Evolutionary conservation across 2,888 invertebrate species (phyloP), one percentile per base, ranked within the genome.

Genomic region (Zaprionus bogoriensis): DNA sequence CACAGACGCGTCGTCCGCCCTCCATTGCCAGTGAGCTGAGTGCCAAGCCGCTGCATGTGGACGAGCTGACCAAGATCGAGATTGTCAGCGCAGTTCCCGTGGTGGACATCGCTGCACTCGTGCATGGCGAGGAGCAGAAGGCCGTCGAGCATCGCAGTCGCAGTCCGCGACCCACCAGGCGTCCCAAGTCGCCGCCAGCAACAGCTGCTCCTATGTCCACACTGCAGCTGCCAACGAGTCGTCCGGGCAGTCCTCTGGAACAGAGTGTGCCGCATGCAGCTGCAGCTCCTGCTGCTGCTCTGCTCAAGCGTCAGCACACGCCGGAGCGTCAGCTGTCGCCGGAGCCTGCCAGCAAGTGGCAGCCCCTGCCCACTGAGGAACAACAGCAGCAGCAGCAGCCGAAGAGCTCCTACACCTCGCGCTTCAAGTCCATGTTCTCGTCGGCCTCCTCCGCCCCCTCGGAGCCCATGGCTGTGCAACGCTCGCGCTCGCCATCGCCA

Each of bases 351-450:
- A 79, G 77, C 10, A 77, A 85, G 19, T 67, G 79, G 60, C 83
- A 76, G 20, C 57, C 70, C 1, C 38, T 25, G 20, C 10, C 36
- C 14, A 50, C 39, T 12, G 42, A 74, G 27, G 27, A n/a, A n/a
- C n/a, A n/a, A n/a, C 27, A 27, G 10, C 10, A 27, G 10, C 27
- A 10, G 3, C 27, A 10, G 25, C 25, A 9, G 27, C 27, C 27
- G 3, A 27, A 10, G 27, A 68, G 79, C 51, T 74, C 90, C 5
- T 90, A 90, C 42, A 63, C 89, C 7, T 77, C 89, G 7, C 79
- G 88, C 1, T 77, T 90, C 9, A 90, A 89, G 70, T 88, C 88
- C 0, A 89, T 90, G 77, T 90, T 90, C 28, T 74, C 75, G 1
- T 66, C 77, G n/a, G n/a, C n/a, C n/a, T n/a, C n/a, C n/a, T n/a